Base-by-base conservation (phyloP, 2,888 invertebrate species). In the Spilosoma lubricipeda region DNA sequence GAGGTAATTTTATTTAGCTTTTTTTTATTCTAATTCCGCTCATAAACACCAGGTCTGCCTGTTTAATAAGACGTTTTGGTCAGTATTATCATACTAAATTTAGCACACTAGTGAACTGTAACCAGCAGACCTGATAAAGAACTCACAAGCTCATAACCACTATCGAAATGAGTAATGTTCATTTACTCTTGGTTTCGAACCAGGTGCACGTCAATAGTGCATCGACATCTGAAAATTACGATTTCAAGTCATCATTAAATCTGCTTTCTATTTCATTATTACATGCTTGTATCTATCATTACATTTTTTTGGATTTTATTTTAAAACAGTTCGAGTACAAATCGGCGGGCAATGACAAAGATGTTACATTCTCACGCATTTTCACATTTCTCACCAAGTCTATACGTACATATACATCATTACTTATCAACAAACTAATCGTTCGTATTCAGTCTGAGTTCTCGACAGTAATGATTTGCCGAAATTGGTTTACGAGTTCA, bases 401-500 rank as follows among this genome's bases (percentile, higher is more conserved):
- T 82, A 82, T 80, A 78, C 82, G 85, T 88, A 86, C 86, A 89
- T 86, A 89, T 86, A 89, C 79, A 18, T 45, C 8, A 52, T 8
- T 23, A 52, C 52, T 78, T 79, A 86, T 89, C 89, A 86, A 79
- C 71, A 77, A 77, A 78, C 81, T 59, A 59, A 63, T 30, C 63
- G 87, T 87, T 87, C 86, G 79, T 83, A 82, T 82, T 86, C 85
- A 73, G 86, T 88, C 86, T 87, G 82, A 81, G 75, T 45, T 71
- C 73, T 80, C 77, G 80, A 82, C 82, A 81, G 83, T 87, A 90
- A 90, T 89, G 87, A 87, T 90, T 85, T 83, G 86, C 88, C 88
- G 83, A 92, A 93, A 91, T 91, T 89, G 88, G 87, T 88, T 87
- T 87, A 87, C 77, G 85, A 89, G 87, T 86, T 80, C 86, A 84